Conservation (phyloP, 2,888 invertebrate species). For the Drosophila nr. fundita region DNA sequence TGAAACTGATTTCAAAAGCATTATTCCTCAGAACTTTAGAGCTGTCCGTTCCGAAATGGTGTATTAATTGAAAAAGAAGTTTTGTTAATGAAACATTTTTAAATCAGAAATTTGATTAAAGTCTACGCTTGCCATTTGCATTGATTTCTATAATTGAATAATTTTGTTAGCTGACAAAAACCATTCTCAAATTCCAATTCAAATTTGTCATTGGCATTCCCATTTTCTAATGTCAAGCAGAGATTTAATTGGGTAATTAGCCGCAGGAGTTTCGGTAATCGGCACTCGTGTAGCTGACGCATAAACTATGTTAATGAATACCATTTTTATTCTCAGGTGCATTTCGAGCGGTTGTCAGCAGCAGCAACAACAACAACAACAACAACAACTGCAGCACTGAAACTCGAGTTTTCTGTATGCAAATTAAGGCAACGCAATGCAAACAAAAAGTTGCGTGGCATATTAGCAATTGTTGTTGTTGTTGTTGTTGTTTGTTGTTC, state of each 20-base stretch:
- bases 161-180: background rate
- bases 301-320: constrained; percentile 9
- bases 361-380: background rate
- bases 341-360: constrained; percentile 23
- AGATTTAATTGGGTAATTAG: constrained; percentile 17
- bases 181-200: background rate
- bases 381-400: background rate
- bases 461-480: constrained; percentile 6
- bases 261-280: constrained; percentile 18
- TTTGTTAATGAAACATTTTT: accelerated
- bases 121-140: background rate
- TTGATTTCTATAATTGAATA: background rate
- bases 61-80: background rate
- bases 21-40: too few relatives aligned
- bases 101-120: background rate
- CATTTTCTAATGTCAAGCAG: constrained; percentile 2
- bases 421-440: constrained; percentile 35
- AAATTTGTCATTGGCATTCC: constrained; percentile 3
- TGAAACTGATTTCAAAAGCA: constrained; percentile 34
- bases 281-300: background rate
- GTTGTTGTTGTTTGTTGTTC: constrained; percentile 18
- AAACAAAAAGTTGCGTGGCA: constrained; percentile 15
- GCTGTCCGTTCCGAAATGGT: accelerated
- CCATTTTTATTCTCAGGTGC: constrained; percentile 11
- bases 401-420: constrained; percentile 24